phyloP scores from a whole-genome alignment of 2,113 vertebrate genomes.

The Lampris incognitus region DNA sequence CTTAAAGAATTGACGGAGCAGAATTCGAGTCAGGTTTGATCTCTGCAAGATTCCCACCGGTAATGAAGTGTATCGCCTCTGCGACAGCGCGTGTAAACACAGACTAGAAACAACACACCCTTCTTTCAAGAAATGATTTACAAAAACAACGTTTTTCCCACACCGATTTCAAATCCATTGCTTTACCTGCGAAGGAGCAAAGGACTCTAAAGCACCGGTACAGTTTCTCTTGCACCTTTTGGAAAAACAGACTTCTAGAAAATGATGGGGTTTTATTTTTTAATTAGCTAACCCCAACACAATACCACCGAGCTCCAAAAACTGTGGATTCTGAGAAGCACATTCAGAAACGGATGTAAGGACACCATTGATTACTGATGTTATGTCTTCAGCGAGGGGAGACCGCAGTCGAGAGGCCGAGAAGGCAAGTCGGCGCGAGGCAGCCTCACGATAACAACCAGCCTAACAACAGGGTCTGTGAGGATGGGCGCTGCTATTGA shows the following conservation, averaged over 20 bases:
- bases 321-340: no score
- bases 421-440: constrained; percentile 30
- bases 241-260: no score
- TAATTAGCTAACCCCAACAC: no score
- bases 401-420: constrained; percentile 54
- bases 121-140: no score
- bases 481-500: constrained; percentile 38
- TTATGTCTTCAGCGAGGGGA: constrained; percentile 26
- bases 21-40: constrained; percentile 26
- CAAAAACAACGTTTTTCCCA: no score
- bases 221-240: no score
- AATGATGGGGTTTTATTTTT: no score
- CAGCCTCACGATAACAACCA: constrained; percentile 33
- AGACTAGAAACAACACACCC: no score
- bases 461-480: constrained; percentile 21
- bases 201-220: background rate
- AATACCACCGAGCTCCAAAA: no score
- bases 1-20: constrained; percentile 37
- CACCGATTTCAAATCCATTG: no score
- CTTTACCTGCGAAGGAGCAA: no score
- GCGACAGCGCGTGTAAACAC: no score
- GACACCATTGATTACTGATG: constrained; percentile 15
- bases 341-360: background rate
- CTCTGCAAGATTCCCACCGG: background rate
- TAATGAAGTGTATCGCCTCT: background rate